These are phyloP conservation scores for Sebastes nivosus DNA, from an alignment of 2,797 vertebrate genomes.

Conservation along the genomic window DNA sequence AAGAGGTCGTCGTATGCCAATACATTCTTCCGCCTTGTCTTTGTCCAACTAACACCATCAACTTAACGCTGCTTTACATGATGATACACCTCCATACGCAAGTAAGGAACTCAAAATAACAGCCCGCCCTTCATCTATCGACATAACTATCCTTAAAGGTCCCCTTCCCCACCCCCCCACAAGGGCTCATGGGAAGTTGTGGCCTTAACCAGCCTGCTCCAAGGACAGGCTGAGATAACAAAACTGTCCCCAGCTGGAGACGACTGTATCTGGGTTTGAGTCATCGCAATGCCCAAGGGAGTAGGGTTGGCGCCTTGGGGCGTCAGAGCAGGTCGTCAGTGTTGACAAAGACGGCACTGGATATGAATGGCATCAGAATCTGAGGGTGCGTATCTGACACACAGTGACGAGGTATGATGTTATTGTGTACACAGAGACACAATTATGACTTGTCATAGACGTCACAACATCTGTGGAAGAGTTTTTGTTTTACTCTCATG, in stretches of 20 bases:
- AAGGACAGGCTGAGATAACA: slow-evolving; percentile 35
- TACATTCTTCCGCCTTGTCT: background rate
- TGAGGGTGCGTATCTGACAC: slow-evolving; percentile 28
- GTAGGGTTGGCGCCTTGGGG: background rate
- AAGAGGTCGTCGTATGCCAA: background rate
- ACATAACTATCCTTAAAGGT: background rate
- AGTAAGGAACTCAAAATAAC: slow-evolving; percentile 50
- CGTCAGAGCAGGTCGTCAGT: slow-evolving; percentile 4
- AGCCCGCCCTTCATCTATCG: slow-evolving; percentile 9
- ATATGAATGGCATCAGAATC: slow-evolving; percentile 11
- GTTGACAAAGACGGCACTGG: background rate
- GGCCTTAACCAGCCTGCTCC: slow-evolving; percentile 17
- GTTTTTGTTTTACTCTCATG: background rate
- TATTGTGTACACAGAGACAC: slow-evolving; percentile 1
- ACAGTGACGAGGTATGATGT: slow-evolving; percentile 7
- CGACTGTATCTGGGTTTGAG: slow-evolving; percentile 33
- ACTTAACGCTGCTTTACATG: slow-evolving; percentile 7
- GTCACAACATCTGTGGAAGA: background rate
- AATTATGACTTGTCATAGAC: background rate
- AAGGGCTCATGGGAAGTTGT: slow-evolving; percentile 21
- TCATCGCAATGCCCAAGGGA: slow-evolving; percentile 33
- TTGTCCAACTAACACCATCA: background rate
- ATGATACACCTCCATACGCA: slow-evolving; percentile 38
- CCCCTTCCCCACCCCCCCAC: background rate
- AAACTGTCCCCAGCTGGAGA: slow-evolving; percentile 32